These are phyloP conservation scores for Bombus fervidus DNA, from an alignment of 1,140 invertebrate species.

Conservation along the genomic window DNA sequence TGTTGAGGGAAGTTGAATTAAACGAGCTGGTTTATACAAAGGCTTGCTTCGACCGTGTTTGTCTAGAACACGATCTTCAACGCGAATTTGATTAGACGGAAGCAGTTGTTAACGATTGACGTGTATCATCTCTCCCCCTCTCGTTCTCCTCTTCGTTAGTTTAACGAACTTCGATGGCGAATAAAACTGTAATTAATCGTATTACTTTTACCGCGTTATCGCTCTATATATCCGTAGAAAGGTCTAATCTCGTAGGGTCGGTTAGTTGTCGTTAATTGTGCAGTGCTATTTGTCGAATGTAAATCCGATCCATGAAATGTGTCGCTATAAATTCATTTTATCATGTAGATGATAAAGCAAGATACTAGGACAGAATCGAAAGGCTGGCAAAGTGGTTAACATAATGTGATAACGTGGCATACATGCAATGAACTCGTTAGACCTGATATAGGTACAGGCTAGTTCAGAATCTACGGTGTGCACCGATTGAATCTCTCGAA, in stretches of 20 bases:
- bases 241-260: neutral
- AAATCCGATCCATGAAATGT: neutral
- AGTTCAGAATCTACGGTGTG: constrained; percentile 30
- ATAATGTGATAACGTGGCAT: constrained; percentile 37
- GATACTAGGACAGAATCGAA: neutral
- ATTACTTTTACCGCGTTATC: neutral
- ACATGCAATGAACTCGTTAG: constrained; percentile 39
- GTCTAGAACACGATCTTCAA: constrained; percentile 35
- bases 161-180: constrained; percentile 5
- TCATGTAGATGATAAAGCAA: neutral
- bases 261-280: neutral
- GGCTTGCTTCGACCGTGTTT: constrained; percentile 7
- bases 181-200: neutral
- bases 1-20: constrained; percentile 47
- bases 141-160: neutral
- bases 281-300: neutral
- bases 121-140: neutral
- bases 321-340: neutral
- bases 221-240: neutral
- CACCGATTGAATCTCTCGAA: neutral
- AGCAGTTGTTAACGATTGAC: constrained; percentile 26
- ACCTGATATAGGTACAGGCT: constrained; percentile 45
- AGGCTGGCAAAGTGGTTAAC: neutral
- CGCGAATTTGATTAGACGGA: constrained; percentile 39
- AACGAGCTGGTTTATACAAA: constrained; percentile 17